Conservation (phyloP, 2,113 vertebrate species). For the Mirounga angustirostris region DNA sequence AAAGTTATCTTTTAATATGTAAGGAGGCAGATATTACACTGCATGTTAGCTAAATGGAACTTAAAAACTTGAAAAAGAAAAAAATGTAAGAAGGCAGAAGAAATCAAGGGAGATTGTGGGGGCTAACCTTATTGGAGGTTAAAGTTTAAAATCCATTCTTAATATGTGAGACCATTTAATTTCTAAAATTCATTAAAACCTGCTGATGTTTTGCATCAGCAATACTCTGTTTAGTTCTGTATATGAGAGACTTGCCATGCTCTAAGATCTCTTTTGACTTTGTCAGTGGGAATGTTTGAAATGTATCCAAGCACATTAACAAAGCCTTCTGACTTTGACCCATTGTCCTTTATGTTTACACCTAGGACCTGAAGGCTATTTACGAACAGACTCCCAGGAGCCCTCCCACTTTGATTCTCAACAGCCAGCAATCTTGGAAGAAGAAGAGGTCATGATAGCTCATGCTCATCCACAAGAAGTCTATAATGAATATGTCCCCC, state of each 20-base stretch:
- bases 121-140: neutral
- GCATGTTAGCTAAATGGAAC: neutral
- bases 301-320: neutral
- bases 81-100: neutral
- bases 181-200: slow-evolving; percentile 33
- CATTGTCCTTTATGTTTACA: slow-evolving; percentile 32
- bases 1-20: neutral
- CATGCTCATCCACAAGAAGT: slow-evolving; percentile 87
- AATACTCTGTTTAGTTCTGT: neutral
- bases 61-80: neutral
- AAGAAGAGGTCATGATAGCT: slow-evolving; percentile 97
- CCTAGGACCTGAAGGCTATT: slow-evolving; percentile 87
- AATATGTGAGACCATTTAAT: neutral
- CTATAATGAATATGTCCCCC: slow-evolving; percentile 91
- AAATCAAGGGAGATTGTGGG: neutral
- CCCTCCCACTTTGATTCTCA: slow-evolving; percentile 88
- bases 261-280: slow-evolving; percentile 36
- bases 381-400: slow-evolving; percentile 88
- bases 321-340: neutral
- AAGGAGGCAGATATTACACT: neutral
- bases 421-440: slow-evolving; percentile 90
- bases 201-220: neutral
- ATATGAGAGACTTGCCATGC: neutral
- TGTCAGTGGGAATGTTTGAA: neutral
- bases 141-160: slow-evolving; percentile 27